Conservation (phyloP, 2,888 invertebrate species). For the Adineta ricciae region DNA sequence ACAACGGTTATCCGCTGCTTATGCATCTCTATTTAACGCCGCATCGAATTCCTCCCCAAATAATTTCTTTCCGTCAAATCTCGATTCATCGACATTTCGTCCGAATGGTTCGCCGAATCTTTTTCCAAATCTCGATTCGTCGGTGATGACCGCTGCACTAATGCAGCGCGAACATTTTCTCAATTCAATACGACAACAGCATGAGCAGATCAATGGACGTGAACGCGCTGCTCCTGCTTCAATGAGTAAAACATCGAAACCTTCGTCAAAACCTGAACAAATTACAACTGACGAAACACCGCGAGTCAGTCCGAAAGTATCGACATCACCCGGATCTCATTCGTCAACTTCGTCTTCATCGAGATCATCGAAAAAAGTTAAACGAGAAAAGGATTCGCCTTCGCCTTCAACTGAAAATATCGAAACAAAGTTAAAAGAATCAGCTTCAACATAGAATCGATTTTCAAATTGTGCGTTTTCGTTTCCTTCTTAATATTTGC, state of each 20-base stretch:
- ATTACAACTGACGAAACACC: not conserved
- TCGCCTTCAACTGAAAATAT: not conserved
- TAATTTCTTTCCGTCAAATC: not conserved
- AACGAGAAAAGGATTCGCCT: not conserved
- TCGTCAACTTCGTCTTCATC: not conserved
- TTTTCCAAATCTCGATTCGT: not conserved
- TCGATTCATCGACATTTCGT: not conserved
- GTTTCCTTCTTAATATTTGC: not conserved
- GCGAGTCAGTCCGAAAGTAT: not conserved
- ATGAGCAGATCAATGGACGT: constrained; percentile 1
- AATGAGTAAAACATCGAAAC: not conserved
- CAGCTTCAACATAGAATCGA: not conserved
- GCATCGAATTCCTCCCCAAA: not conserved
- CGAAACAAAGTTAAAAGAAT: not conserved
- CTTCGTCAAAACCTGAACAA: not conserved
- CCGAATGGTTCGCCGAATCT: not conserved
- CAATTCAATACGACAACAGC: not conserved
- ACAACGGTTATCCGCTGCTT: constrained; percentile 19
- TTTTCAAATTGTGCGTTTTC: not conserved
- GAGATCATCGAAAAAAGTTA: not conserved
- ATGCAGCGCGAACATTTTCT: constrained; percentile 17
- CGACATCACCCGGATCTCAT: not conserved
- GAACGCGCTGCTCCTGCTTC: not conserved
- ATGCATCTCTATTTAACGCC: not conserved
- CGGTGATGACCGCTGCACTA: not conserved